Conservation (phyloP, 2,797 vertebrate genomes). For the Hippoglossus hippoglossus region DNA sequence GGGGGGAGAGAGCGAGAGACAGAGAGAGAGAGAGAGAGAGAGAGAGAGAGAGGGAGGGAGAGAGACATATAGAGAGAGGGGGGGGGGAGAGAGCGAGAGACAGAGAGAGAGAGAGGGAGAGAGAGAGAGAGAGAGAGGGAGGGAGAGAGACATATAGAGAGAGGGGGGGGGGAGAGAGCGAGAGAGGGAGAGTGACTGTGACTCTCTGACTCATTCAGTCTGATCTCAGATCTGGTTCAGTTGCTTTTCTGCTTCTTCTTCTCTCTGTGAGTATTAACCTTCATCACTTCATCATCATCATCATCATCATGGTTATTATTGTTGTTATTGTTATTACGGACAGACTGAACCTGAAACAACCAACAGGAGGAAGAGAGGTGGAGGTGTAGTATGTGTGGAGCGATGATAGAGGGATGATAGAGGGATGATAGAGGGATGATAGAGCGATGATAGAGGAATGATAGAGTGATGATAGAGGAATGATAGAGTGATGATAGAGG, state of each 20-base stretch:
- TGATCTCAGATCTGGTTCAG: slow-evolving; percentile 36
- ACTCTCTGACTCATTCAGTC: slow-evolving; percentile 49
- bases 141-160: neutral
- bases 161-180: neutral
- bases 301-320: neutral
- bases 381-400: no score
- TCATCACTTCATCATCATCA: neutral
- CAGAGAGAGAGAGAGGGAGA: no score
- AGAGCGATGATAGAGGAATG: no score
- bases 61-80: neutral
- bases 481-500: no score
- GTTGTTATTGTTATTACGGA: neutral
- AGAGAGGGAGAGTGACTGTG: neutral
- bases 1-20: neutral
- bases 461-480: no score
- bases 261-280: slow-evolving; percentile 60
- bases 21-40: neutral
- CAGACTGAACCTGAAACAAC: no score
- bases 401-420: no score
- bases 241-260: slow-evolving; percentile 9
- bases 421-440: no score
- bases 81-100: neutral
- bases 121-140: neutral
- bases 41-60: neutral
- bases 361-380: no score